A percentile compares a stretch with the other conserved stretches of the same genome.
These are phyloP conservation scores for Pandemis heparana DNA, from an alignment of 2,888 invertebrate genomes.

Conservation along the genomic window DNA sequence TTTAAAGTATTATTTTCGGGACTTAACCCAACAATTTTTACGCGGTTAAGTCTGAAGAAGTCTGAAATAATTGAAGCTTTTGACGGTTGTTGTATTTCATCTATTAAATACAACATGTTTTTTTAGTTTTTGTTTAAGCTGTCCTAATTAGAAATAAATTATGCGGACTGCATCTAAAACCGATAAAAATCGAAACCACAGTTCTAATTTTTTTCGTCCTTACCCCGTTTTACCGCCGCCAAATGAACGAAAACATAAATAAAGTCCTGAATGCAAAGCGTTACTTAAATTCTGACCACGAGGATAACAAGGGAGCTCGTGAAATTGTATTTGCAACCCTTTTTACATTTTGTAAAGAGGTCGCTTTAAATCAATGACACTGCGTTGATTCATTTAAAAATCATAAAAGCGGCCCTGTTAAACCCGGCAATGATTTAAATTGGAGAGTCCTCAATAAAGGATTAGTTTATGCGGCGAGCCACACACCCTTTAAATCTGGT, in stretches of 20 bases:
- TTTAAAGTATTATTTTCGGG: too few relatives aligned
- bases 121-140: neutral
- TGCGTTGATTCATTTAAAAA: constrained; percentile 33
- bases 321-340: constrained; percentile 14
- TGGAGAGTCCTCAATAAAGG: constrained; percentile 66
- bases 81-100: too few relatives aligned
- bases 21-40: too few relatives aligned
- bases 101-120: too few relatives aligned
- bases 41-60: too few relatives aligned
- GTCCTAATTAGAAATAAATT: neutral
- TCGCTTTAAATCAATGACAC: constrained; percentile 24
- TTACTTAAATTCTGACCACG: constrained; percentile 18
- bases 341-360: constrained; percentile 16
- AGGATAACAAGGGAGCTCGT: constrained; percentile 9
- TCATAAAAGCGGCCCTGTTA: constrained; percentile 30
- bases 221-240: neutral
- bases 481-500: constrained; percentile 77
- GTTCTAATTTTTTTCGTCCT: neutral
- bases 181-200: neutral
- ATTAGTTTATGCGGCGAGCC: constrained; percentile 76
- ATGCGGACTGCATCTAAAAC: neutral
- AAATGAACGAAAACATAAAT: constrained; percentile 20
- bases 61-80: too few relatives aligned
- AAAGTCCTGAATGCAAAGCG: constrained; percentile 14
- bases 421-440: constrained; percentile 68